Percentiles rank a stretch among this genome's conserved stretches.
Conservation (phyloP, 2,888 invertebrate species). For the Sphinx pinastri region DNA sequence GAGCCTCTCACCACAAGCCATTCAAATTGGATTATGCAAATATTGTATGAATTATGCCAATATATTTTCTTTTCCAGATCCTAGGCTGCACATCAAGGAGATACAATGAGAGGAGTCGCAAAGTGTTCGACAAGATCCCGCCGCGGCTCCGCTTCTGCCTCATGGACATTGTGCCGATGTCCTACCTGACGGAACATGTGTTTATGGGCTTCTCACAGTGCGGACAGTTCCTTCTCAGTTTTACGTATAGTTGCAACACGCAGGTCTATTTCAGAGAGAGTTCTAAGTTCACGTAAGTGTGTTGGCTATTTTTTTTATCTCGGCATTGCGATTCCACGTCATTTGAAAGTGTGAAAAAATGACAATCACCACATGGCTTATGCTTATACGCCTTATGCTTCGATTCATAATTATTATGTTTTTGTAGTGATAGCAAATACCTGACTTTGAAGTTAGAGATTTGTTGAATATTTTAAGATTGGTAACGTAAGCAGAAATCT, state of each 20-base stretch:
- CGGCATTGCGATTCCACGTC: too few species aligned
- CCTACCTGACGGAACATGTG: conserved; percentile 89
- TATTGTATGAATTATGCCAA: neutral
- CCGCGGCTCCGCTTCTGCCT: conserved; percentile 84
- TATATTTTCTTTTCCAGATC: conserved; percentile 61
- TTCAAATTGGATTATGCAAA: too few species aligned
- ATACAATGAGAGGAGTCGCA: conserved; percentile 69
- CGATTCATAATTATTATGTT: too few species aligned
- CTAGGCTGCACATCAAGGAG: conserved; percentile 80
- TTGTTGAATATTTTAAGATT: too few species aligned
- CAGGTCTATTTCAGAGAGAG: conserved; percentile 83
- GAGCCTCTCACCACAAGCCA: too few species aligned
- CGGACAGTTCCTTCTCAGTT: conserved; percentile 95
- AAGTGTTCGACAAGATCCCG: conserved; percentile 83
- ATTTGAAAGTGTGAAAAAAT: neutral
- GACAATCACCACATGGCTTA: too few species aligned
- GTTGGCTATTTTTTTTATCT: too few species aligned
- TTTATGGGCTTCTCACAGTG: conserved; percentile 98
- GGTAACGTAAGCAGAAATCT: too few species aligned
- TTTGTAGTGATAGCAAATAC: too few species aligned
- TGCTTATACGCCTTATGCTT: too few species aligned
- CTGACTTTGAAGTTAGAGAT: too few species aligned
- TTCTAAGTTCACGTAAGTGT: conserved; percentile 72
- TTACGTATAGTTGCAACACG: conserved; percentile 86
- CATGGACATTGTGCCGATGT: conserved; percentile 85